A percentile compares a stretch with the other conserved stretches of the same genome.
These are phyloP conservation scores for Tricholaema leucomelas DNA, from an alignment of 2,113 vertebrate genomes.

Conservation along the genomic window DNA sequence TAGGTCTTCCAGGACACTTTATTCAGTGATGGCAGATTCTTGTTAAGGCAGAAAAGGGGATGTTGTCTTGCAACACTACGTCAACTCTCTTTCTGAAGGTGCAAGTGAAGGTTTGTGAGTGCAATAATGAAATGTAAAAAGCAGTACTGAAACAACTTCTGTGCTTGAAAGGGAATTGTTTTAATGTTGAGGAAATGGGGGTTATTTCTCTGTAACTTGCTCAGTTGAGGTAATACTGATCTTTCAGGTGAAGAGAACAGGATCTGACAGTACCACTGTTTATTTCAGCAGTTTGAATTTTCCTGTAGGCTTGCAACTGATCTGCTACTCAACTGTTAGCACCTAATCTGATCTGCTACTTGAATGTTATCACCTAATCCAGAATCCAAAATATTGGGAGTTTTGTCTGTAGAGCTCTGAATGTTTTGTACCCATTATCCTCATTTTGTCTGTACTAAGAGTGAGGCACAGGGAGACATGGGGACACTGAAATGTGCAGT, in stretches of 20 bases:
- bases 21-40: background rate
- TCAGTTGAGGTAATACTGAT: too few relatives aligned
- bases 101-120: background rate
- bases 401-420: background rate
- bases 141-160: background rate
- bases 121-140: background rate
- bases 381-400: background rate
- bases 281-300: background rate
- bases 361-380: background rate
- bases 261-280: too few relatives aligned
- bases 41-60: background rate
- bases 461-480: background rate
- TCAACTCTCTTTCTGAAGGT: background rate
- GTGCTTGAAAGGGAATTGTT: background rate
- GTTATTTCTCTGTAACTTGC: background rate
- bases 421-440: background rate
- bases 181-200: background rate
- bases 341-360: background rate
- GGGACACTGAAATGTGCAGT: background rate
- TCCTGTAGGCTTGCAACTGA: background rate
- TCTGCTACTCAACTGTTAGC: background rate
- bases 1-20: background rate
- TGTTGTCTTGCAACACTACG: background rate
- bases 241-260: too few relatives aligned
- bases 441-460: accelerated